Conservation (phyloP, 2,888 invertebrate genomes). For the Apamea sordens region DNA sequence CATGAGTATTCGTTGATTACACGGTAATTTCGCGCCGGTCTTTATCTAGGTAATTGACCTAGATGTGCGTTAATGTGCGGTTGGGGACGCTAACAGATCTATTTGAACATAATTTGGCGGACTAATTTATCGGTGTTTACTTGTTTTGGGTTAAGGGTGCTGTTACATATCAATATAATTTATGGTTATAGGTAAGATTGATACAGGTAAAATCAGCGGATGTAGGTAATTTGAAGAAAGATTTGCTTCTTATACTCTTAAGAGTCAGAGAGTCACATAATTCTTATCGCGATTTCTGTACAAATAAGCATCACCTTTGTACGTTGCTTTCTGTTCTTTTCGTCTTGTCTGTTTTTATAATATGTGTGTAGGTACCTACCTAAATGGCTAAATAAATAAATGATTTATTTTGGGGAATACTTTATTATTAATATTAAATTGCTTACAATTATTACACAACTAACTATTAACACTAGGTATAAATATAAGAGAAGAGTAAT, state of each 20-base stretch:
- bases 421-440: no score
- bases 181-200: slow-evolving; percentile 4
- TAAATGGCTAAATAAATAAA: no score
- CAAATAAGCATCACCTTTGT: no score
- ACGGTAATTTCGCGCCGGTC: slow-evolving; percentile 48
- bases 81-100: slow-evolving; percentile 51
- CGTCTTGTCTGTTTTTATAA: no score
- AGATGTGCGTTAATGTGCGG: slow-evolving; percentile 45
- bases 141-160: slow-evolving; percentile 20
- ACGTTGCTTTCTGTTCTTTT: no score
- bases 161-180: slow-evolving; percentile 6
- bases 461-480: no score
- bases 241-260: background rate
- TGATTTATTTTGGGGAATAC: no score
- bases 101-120: slow-evolving; percentile 54
- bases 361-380: no score
- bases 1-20: slow-evolving; percentile 61
- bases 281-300: no score
- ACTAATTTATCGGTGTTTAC: slow-evolving; percentile 42
- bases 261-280: no score
- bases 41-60: slow-evolving; percentile 66
- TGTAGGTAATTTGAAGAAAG: no score
- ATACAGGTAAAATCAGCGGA: background rate
- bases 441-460: no score
- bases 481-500: background rate